phyloP scores from a whole-genome alignment of 1,140 invertebrate species.

The Lanistes nyassanus region DNA sequence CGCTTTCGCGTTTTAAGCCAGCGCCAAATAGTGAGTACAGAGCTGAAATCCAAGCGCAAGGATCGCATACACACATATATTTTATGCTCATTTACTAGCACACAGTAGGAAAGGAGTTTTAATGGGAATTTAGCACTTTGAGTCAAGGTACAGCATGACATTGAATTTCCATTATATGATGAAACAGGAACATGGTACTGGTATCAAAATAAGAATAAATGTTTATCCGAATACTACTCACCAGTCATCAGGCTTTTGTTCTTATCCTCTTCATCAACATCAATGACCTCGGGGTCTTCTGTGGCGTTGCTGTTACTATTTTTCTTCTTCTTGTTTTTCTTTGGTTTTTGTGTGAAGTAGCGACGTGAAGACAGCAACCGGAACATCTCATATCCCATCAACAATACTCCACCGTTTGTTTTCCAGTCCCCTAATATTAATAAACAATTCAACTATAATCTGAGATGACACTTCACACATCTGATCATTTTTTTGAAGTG shows the following conservation, averaged over 20 bases:
- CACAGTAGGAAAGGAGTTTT: no score
- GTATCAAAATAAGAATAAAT: not conserved
- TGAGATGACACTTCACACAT: not conserved
- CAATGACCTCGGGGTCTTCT: conserved; percentile 62
- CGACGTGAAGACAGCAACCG: conserved; percentile 79
- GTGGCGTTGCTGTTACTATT: no score
- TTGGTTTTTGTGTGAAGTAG: conserved; percentile 10
- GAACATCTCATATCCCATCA: conserved; percentile 98
- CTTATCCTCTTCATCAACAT: conserved; percentile 76
- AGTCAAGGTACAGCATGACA: no score
- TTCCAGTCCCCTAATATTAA: conserved; percentile 78
- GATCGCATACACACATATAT: no score
- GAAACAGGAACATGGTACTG: not conserved
- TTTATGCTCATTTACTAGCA: no score
- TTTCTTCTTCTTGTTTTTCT: conserved; percentile 50
- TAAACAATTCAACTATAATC: not conserved
- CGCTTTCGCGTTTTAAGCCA: no score
- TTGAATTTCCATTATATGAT: not conserved
- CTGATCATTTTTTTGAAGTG: not conserved
- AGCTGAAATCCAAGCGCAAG: no score
- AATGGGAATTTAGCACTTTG: no score
- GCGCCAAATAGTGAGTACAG: no score
- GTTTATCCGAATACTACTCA: conserved; percentile 60
- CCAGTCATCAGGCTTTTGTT: conserved; percentile 86
- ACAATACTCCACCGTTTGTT: conserved; percentile 86